These are phyloP conservation scores for Drosophila baimaii DNA, from an alignment of 1,140 invertebrate species.

Conservation along the genomic window DNA sequence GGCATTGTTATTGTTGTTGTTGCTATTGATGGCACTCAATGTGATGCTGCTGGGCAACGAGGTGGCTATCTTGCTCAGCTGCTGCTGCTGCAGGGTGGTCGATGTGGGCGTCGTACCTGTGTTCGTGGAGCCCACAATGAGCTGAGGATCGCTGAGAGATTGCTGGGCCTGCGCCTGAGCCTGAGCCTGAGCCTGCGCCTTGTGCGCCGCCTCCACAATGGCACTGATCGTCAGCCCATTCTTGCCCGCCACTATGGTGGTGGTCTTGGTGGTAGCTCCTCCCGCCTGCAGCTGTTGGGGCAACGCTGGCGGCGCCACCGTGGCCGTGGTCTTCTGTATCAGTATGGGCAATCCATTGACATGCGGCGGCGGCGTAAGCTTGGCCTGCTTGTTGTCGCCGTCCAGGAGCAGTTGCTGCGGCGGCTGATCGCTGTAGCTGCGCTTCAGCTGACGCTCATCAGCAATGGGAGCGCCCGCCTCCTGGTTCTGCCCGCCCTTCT, in stretches of 20 bases:
- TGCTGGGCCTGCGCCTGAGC: conserved; percentile 41
- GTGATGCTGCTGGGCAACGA: conserved; percentile 77
- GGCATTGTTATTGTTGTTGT: conserved; percentile 53
- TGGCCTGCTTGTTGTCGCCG: conserved; percentile 54
- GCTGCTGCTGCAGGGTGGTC: conserved; percentile 62
- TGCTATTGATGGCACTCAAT: conserved; percentile 70
- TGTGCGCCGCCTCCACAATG: conserved; percentile 75
- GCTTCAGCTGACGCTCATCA: conserved; percentile 57
- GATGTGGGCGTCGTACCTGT: conserved; percentile 86
- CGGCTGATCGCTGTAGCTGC: conserved; percentile 57
- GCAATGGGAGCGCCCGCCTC: background rate
- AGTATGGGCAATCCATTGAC: conserved; percentile 66
- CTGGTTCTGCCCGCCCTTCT: conserved; percentile 84
- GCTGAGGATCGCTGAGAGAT: conserved; percentile 29
- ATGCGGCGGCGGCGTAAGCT: conserved; percentile 51
- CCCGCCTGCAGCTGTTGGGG: conserved; percentile 27
- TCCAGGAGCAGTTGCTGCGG: conserved; percentile 47
- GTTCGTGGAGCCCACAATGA: conserved; percentile 87
- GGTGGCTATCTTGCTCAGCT: conserved; percentile 69
- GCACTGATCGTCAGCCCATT: conserved; percentile 81
- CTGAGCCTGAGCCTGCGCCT: conserved; percentile 47
- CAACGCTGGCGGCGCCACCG: conserved; percentile 18
- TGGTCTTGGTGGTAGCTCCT: conserved; percentile 56
- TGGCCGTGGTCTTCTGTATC: conserved; percentile 56
- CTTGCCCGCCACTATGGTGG: conserved; percentile 75